Percentiles rank a stretch among this genome's conserved stretches.
These are phyloP conservation scores for Mesitornis unicolor DNA, from an alignment of 2,113 vertebrate species.

Conservation along the genomic window DNA sequence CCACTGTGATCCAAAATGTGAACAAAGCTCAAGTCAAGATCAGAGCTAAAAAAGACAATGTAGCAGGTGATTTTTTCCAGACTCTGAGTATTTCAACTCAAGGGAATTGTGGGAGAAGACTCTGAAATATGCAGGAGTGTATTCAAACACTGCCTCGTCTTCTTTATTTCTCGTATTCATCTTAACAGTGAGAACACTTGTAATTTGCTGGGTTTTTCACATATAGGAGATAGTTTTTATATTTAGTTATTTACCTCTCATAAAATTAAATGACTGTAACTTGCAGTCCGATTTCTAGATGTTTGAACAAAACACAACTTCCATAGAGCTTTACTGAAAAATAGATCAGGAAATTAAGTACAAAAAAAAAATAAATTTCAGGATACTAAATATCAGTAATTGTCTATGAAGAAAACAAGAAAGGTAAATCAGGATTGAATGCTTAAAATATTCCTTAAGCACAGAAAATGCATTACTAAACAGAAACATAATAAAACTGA, in stretches of 20 bases:
- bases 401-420: neutral
- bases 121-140: neutral
- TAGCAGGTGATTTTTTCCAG: constrained; percentile 84
- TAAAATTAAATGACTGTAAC: neutral
- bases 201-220: neutral
- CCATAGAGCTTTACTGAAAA: neutral
- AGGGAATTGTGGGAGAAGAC: neutral
- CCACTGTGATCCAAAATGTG: constrained; percentile 97
- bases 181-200: neutral
- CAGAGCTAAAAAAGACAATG: constrained; percentile 95
- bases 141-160: neutral
- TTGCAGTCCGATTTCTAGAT: neutral
- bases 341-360: neutral
- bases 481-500: neutral
- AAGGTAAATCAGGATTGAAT: neutral
- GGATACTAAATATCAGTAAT: neutral
- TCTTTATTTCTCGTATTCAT: neutral
- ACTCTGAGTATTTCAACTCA: neutral
- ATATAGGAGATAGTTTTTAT: neutral
- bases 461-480: neutral
- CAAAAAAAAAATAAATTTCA: neutral
- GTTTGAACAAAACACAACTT: neutral
- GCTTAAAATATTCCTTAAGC: neutral
- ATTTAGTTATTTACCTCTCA: neutral
- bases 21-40: constrained; percentile 99